Evolutionary conservation across 2,113 vertebrate genomes (phyloP).

Genomic region (Gobius niger): DNA sequence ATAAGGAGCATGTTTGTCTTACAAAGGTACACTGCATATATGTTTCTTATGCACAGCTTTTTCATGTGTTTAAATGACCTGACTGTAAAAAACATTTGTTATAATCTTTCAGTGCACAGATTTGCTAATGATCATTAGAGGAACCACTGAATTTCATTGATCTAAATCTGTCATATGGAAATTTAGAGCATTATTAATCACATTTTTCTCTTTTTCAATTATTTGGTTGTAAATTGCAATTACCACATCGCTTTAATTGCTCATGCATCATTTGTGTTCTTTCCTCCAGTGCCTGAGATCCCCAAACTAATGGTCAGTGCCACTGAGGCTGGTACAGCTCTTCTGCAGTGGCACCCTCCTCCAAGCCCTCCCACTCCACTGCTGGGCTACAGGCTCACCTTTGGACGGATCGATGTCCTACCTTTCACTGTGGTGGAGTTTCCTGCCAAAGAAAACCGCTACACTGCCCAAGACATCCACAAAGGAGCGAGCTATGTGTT

Average conservation of each 20-base stretch:
- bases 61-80: background rate
- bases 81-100: background rate
- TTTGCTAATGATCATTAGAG: conserved; percentile 44
- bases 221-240: conserved; percentile 39
- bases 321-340: conserved; percentile 84
- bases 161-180: conserved; percentile 23
- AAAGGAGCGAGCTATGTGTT: conserved; percentile 90
- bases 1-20: background rate
- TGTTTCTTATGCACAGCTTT: background rate
- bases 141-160: conserved; percentile 27
- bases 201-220: conserved; percentile 27
- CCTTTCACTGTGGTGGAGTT: conserved; percentile 86
- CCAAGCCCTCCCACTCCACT: conserved; percentile 86
- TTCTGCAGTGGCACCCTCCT: conserved; percentile 90
- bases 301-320: conserved; percentile 86
- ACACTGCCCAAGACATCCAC: conserved; percentile 87
- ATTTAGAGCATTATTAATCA: conserved; percentile 24
- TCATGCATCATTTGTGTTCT: conserved; percentile 39
- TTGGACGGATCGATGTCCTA: conserved; percentile 85
- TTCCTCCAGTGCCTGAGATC: conserved; percentile 87
- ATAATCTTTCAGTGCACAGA: conserved; percentile 24
- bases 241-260: conserved; percentile 22
- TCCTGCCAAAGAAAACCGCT: conserved; percentile 86
- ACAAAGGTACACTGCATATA: background rate
- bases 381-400: conserved; percentile 90